Base-by-base conservation (phyloP, 1,140 invertebrate species). In the Nymphalis io region DNA sequence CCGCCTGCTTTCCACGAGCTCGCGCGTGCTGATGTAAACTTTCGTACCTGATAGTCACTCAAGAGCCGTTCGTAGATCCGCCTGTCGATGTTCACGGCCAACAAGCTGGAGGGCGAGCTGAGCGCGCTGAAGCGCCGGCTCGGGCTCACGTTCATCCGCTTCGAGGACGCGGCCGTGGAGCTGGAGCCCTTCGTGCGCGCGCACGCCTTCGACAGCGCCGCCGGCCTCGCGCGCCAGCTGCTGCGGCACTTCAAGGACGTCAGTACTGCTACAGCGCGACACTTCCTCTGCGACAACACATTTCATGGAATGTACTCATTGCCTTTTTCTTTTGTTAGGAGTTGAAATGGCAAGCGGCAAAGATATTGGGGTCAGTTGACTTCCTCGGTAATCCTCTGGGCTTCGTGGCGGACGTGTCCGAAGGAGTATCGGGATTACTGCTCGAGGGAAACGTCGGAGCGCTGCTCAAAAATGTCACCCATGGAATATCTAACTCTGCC, bases 321-420 rank as follows among this genome's bases (percentile, higher is more conserved):
- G 13, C 27, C 42, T 23, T 18, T 21, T 23, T 16, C 12, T 48
- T 58, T 60, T 23, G 11, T 57, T 53, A 97, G 94, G 97, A 99
- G 92, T 86, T 99, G 12, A 97, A 97, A 87, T 97, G 97, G 94
- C 98, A 99, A 93, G 98, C 98, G 2, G 96, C 96, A 13, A 96
- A 96, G 67, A 99, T 99, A 82, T 90, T 99, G 60, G 98, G 98
- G 0, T 98, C 98, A 0, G 97, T 99, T 27, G 98, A 99, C 90
- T 99, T 99, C 85, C 93, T 99, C 8, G 99, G 99, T 4, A 99
- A 99, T 93, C 98, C 99, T 12, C 85, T 99, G 39, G 99, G 98
- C 12, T 96, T 99, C 75, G 94, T 99, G 40, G 98, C 97, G 81
- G 98, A 99, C 91, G 95, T 99, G 16, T 96, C 97, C 33, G 98